Evolutionary conservation across 2,888 invertebrate genomes (phyloP).

Genomic region (Torymus texanus): DNA sequence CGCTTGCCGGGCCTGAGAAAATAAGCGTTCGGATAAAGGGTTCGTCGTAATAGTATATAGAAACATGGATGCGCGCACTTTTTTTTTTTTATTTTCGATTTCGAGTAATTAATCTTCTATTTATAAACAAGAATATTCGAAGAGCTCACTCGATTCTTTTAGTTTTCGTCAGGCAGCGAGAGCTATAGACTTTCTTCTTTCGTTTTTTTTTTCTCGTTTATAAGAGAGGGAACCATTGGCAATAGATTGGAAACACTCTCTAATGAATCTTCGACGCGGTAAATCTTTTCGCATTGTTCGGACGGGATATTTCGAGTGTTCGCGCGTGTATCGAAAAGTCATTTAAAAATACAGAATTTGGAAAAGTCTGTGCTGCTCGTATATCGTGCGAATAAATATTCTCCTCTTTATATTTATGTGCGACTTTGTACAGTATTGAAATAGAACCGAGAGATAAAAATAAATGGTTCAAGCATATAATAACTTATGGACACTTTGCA

Average conservation of each 20-base stretch:
- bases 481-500: too few species aligned
- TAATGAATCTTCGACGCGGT: conserved; percentile 5
- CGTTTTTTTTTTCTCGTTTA: neutral
- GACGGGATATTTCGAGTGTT: neutral
- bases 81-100: conserved; percentile 15
- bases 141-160: neutral
- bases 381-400: too few species aligned
- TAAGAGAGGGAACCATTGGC: neutral
- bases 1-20: conserved; percentile 39
- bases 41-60: neutral
- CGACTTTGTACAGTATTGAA: too few species aligned
- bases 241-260: neutral
- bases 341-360: too few species aligned
- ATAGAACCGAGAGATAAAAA: too few species aligned
- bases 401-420: too few species aligned
- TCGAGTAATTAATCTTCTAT: conserved; percentile 42
- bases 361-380: too few species aligned
- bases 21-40: conserved; percentile 36
- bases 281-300: neutral
- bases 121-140: conserved; percentile 32
- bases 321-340: too few species aligned
- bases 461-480: too few species aligned
- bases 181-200: too few species aligned
- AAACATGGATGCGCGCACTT: neutral
- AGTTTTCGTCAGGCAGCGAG: neutral